These are phyloP conservation scores for Podilymbus podiceps DNA, from an alignment of 2,113 vertebrate genomes.

Conservation along the genomic window DNA sequence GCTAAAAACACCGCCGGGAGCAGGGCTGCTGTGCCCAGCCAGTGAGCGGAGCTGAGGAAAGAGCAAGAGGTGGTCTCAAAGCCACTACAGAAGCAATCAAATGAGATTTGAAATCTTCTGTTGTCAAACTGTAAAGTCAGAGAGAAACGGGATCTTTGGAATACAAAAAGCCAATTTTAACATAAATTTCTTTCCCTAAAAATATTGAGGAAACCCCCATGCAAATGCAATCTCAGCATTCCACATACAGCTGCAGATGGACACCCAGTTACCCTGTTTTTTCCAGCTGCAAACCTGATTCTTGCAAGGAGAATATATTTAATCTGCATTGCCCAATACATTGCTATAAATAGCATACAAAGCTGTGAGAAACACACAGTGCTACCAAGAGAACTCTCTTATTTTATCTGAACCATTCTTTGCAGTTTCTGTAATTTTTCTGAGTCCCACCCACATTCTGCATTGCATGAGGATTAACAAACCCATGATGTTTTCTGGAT, in stretches of 20 bases:
- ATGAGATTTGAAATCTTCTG: background rate
- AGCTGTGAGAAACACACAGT: background rate
- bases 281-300: background rate
- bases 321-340: background rate
- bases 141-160: background rate
- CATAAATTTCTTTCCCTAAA: background rate
- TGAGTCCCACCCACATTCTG: background rate
- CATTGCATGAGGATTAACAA: background rate
- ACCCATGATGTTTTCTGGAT: background rate
- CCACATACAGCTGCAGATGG: background rate
- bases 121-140: background rate
- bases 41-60: background rate
- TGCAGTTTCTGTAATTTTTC: background rate
- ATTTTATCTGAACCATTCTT: background rate
- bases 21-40: background rate
- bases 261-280: background rate
- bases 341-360: background rate
- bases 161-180: background rate
- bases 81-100: background rate
- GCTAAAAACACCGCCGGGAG: background rate
- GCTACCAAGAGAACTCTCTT: background rate
- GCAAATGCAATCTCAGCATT: background rate
- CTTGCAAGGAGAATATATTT: background rate
- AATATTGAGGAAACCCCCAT: background rate
- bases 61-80: background rate